phyloP scores from a whole-genome alignment of 53 echinoderm and acorn worm genomes.

The Paelopatides confundens region DNA sequence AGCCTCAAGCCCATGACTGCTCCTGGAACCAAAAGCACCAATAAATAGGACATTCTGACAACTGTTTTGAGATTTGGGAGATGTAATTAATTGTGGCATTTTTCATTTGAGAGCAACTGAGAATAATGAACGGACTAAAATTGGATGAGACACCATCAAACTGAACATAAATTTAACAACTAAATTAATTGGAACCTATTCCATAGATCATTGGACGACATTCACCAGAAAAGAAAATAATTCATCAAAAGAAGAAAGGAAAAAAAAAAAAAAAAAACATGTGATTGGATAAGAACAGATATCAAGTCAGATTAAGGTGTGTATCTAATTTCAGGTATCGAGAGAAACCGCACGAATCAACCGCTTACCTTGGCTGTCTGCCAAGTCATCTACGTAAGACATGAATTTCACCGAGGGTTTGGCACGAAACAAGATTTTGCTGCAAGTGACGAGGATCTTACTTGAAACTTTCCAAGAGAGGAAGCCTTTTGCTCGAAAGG shows the following conservation, averaged over 20 bases:
- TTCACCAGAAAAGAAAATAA: neutral
- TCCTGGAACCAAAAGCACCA: too few relatives aligned
- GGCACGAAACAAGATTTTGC: neutral
- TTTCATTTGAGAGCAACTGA: too few relatives aligned
- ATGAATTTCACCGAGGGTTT: neutral
- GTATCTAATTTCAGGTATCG: neutral
- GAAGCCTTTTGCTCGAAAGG: neutral
- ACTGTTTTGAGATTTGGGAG: too few relatives aligned
- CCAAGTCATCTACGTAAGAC: conserved; percentile 12
- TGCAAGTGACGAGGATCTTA: conserved; percentile 10
- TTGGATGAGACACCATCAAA: too few relatives aligned
- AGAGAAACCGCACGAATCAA: neutral
- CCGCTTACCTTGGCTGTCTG: neutral
- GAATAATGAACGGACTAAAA: too few relatives aligned
- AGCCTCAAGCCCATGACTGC: too few relatives aligned
- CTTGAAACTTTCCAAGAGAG: neutral
- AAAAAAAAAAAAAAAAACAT: neutral
- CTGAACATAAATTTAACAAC: too few relatives aligned
- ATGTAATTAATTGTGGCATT: too few relatives aligned
- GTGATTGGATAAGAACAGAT: neutral
- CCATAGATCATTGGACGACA: too few relatives aligned
- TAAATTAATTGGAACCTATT: too few relatives aligned
- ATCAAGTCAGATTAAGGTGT: neutral
- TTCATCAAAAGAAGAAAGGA: neutral
- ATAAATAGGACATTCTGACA: too few relatives aligned